Evolutionary conservation across 2,113 vertebrate species (phyloP).

Genomic region (Dendropsophus ebraccatus): DNA sequence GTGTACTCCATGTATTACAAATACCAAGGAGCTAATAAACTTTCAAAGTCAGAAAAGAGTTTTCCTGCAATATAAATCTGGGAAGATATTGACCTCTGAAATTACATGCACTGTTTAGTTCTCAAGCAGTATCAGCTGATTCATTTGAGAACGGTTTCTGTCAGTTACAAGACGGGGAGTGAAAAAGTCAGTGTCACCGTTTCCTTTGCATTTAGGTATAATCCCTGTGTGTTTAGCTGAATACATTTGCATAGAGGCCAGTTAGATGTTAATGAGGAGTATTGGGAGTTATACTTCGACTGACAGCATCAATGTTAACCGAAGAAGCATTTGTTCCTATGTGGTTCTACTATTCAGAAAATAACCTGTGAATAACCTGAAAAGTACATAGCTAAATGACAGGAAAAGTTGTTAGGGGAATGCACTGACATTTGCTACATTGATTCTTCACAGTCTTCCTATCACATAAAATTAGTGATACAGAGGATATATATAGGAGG

Average conservation of each 20-base stretch:
- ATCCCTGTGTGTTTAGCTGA: background rate
- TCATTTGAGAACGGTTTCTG: conserved; percentile 27
- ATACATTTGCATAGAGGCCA: conserved; percentile 22
- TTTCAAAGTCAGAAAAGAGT: conserved; percentile 23
- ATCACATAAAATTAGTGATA: too few relatives aligned
- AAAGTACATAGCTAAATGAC: background rate
- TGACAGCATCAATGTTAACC: background rate
- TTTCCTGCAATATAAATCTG: background rate
- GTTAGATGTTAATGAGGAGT: background rate
- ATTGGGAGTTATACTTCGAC: conserved; percentile 15
- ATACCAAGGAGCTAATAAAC: background rate
- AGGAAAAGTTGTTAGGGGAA: background rate
- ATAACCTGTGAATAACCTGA: background rate
- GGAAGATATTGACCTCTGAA: conserved; percentile 26
- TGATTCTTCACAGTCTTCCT: background rate
- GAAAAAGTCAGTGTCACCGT: conserved; percentile 14
- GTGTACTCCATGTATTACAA: background rate
- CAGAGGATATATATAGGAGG: too few relatives aligned
- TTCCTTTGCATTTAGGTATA: background rate
- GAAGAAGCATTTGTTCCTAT: background rate
- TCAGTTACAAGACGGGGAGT: background rate
- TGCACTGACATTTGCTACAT: background rate
- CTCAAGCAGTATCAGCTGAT: conserved; percentile 1
- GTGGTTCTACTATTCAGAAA: background rate
- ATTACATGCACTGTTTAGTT: conserved; percentile 37